Evolutionary conservation across 2,113 vertebrate species (phyloP).

Genomic region (Pseudolaguvia tuberculata): DNA sequence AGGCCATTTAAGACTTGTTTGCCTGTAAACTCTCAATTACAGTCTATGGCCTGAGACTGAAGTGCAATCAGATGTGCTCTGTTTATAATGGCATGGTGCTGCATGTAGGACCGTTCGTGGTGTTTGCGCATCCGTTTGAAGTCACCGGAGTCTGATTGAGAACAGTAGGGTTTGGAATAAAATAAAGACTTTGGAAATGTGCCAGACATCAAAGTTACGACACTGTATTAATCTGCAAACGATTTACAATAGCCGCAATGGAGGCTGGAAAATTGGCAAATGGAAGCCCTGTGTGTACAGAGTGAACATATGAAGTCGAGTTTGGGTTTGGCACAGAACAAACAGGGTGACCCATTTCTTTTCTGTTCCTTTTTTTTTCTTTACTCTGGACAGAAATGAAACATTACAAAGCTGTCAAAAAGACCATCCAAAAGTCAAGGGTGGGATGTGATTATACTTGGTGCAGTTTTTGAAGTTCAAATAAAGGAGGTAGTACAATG

Average conservation of each 20-base stretch:
- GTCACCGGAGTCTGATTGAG: conserved; percentile 39
- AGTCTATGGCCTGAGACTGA: conserved; percentile 35
- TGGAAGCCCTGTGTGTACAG: conserved; percentile 28
- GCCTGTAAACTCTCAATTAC: conserved; percentile 46
- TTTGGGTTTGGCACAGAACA: conserved; percentile 34
- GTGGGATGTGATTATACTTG: background rate
- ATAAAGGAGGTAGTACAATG: background rate
- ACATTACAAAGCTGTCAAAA: conserved; percentile 10
- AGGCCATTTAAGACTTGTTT: conserved; percentile 47
- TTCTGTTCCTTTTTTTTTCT: background rate
- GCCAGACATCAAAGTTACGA: conserved; percentile 38
- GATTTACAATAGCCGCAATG: conserved; percentile 21
- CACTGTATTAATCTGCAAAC: conserved; percentile 12
- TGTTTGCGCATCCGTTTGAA: conserved; percentile 37
- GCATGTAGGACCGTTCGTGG: conserved; percentile 23
- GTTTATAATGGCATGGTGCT: conserved; percentile 36
- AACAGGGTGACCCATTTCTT: conserved; percentile 41
- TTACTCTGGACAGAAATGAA: conserved; percentile 14
- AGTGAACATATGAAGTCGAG: conserved; percentile 41
- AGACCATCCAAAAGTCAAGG: background rate
- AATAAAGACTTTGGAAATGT: conserved; percentile 29
- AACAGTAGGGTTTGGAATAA: conserved; percentile 40
- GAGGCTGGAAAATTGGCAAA: conserved; percentile 37
- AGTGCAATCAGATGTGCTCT: conserved; percentile 48
- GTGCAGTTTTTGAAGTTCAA: background rate